Evolutionary conservation across 2,888 invertebrate genomes (phyloP), one percentile per base, ranked within the genome.

Genomic region (Craniophora ligustri): DNA sequence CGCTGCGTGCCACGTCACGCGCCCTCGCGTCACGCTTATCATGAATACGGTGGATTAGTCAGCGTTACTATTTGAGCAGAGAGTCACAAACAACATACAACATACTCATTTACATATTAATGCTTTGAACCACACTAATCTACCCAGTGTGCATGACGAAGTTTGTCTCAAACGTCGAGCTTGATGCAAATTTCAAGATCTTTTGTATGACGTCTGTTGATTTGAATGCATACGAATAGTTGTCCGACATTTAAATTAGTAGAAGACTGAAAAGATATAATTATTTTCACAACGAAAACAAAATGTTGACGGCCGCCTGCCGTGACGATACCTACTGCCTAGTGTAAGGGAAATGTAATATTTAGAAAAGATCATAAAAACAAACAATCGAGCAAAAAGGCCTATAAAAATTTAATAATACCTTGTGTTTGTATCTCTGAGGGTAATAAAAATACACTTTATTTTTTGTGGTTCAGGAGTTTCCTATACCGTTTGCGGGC

Each of bases 351-450:
- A 54, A 65, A 62, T 54, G 56, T 66, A 66, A 62, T 59, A 69
- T 69, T 69, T 62, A 62, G 53, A 53, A 66, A 53, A 66, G 32
- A 57, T 55, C 39, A 70, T 70, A 63, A 73, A 70, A 73, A 63
- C 60, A 67, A 73, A 70, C 70, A 70, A 67, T 70, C 51, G 57
- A 49, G 70, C 46, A 72, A 60, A 72, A 67, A 67, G 58, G 59
- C 30, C 67, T 49, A 63, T 73, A 73, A 73, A 66, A 70, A 58
- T 61, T 63, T 70, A 51, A 73, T 73, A 73, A 70, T 61, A 70
- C 63, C 57, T 51, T 36, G 44, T 62, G 63, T 65, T 65, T 71
- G 51, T 72, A 61, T 73, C 56, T 72, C 49, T 34, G 57, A 36
- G 50, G 38, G 63, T 28, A 54, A 56, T 70, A 73, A 70, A 72